Base-by-base conservation (phyloP, 2,797 vertebrate genomes). In the Hemibagrus guttatus region DNA sequence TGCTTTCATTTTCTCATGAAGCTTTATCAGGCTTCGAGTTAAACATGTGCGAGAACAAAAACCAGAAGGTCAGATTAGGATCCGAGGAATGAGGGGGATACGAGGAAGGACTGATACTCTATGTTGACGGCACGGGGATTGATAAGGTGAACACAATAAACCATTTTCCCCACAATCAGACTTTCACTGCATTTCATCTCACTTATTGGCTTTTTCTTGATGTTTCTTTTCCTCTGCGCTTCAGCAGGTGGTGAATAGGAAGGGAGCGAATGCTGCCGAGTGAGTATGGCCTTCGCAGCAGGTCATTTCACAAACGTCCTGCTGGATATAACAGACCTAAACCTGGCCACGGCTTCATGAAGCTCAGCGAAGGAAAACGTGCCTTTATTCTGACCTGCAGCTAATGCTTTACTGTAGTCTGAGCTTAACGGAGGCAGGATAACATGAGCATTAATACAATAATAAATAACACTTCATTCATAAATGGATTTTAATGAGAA, bases 1-100 rank as follows among this genome's bases (percentile, higher is more conserved):
- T 66, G 84, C 28, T 88, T 90, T 92, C 88, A 90, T 91, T 88
- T 88, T 66, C 59, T 87, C 71, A 35, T 90, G 87, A 88, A 89
- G 89, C 74, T 92, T 88, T 84, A 91, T 90, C 88, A 88, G 86
- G 86, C 72, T 21, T 28, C 66, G 21, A 74, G 71, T 6, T 74
- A 74, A 74, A 31, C 42, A 54, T 31, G 69, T 46, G 35, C 23
- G 13, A 28, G 8, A 23, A n/a, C 11, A 52, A 64, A 79, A 4
- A 26, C 85, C 76, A 71, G 84, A 80, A 79, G 5, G 52, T 35
- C 52, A 46, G 54, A 49, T 59, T 72, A 69, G n/a, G n/a, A n/a
- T n/a, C n/a, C n/a, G n/a, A n/a, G n/a, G n/a, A n/a, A n/a, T n/a
- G n/a, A n/a, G n/a, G n/a, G n/a, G n/a, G n/a, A n/a, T n/a, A n/a